Evolutionary conservation across 2,797 vertebrate species (phyloP).

Genomic region (Acipenser transmontanus): DNA sequence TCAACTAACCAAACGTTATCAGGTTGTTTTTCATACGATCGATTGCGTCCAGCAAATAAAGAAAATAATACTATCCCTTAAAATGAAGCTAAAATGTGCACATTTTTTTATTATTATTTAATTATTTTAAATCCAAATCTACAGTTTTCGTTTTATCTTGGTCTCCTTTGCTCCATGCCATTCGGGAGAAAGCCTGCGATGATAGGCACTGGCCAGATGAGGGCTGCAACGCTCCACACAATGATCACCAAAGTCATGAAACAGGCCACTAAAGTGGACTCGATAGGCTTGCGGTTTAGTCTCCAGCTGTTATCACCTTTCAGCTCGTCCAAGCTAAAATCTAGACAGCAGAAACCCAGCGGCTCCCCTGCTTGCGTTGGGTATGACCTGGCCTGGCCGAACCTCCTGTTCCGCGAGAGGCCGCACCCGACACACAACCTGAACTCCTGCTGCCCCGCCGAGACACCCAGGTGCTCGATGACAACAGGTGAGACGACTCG

Average conservation of each 20-base stretch:
- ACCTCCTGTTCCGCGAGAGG: conserved; percentile 71
- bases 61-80: no score
- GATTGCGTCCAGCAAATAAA: no score
- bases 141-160: conserved; percentile 44
- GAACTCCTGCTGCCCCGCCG: conserved; percentile 84
- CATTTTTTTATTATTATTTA: no score
- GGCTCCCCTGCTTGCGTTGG: conserved; percentile 60
- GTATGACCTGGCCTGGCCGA: conserved; percentile 58
- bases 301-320: conserved; percentile 92
- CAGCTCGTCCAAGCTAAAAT: conserved; percentile 94
- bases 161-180: conserved; percentile 94
- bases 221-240: conserved; percentile 98
- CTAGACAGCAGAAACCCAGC: conserved; percentile 88
- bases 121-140: no score
- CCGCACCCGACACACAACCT: conserved; percentile 90
- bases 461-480: conserved; percentile 88
- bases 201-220: conserved; percentile 98
- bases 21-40: no score
- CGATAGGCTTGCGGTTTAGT: conserved; percentile 94
- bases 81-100: no score
- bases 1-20: no score
- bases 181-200: conserved; percentile 97
- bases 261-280: conserved; percentile 94
- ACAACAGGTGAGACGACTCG: conserved; percentile 84
- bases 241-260: conserved; percentile 99